phyloP scores from a whole-genome alignment of 1,140 invertebrate genomes.

The Hyles vespertilio region DNA sequence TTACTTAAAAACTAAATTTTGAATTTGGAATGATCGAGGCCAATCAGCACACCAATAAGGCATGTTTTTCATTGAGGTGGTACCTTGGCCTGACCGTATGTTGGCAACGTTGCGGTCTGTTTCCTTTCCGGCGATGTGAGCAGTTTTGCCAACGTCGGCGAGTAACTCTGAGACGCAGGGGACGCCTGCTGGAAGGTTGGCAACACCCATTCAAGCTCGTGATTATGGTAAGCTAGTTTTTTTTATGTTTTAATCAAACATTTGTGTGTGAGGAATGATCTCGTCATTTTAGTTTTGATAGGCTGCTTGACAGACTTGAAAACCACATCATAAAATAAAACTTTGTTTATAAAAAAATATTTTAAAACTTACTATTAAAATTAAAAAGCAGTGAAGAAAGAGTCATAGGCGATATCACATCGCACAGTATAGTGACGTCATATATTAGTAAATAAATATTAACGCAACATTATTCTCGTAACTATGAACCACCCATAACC shows the following conservation, averaged over 20 bases:
- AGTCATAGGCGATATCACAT: no score
- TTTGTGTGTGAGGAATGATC: constrained; percentile 3
- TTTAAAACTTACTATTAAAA: no score
- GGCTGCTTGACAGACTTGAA: no score
- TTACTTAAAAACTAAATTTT: constrained; percentile 61
- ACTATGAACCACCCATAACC: no score
- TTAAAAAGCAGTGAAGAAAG: no score
- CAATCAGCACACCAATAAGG: constrained; percentile 38
- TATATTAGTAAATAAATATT: no score
- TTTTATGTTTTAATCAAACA: background rate
- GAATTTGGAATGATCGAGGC: constrained; percentile 67
- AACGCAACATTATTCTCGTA: no score
- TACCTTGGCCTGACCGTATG: constrained; percentile 77
- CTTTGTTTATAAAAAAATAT: no score
- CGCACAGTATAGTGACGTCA: no score
- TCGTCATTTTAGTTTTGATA: background rate
- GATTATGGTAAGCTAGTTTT: background rate
- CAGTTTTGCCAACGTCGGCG: constrained; percentile 86
- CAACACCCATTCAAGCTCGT: constrained; percentile 66
- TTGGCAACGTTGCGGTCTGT: constrained; percentile 59
- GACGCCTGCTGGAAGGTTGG: constrained; percentile 69
- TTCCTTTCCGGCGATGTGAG: constrained; percentile 80
- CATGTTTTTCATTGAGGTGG: constrained; percentile 40
- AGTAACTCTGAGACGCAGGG: constrained; percentile 77
- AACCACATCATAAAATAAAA: no score